Evolutionary conservation across 2,888 invertebrate species (phyloP).

Genomic region (Pheosia tremula): DNA sequence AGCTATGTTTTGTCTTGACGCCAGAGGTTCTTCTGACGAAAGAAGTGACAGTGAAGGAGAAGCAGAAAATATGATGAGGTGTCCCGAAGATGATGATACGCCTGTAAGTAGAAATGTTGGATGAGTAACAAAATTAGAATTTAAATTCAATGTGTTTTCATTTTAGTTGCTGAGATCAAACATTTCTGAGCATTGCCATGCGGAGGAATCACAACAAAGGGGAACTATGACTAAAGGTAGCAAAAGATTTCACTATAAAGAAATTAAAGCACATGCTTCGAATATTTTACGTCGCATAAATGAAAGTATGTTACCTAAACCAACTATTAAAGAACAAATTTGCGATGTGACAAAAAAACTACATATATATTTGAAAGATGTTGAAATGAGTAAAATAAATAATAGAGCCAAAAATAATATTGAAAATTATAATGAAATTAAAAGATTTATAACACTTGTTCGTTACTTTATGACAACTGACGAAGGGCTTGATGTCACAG

Average conservation of each 20-base stretch:
- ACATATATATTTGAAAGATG: background rate
- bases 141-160: background rate
- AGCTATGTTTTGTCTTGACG: background rate
- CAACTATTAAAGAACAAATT: background rate
- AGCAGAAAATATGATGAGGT: conserved; percentile 7
- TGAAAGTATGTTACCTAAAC: background rate
- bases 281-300: background rate
- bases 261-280: background rate
- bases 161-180: conserved; percentile 3
- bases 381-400: conserved; percentile 10
- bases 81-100: conserved; percentile 17
- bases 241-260: background rate
- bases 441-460: conserved; percentile 12
- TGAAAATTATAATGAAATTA: conserved; percentile 12
- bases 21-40: conserved; percentile 57
- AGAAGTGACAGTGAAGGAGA: conserved; percentile 42
- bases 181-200: background rate
- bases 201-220: background rate
- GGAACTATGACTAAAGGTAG: background rate
- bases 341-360: conserved; percentile 13
- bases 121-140: background rate
- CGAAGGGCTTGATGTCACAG: conserved; percentile 3
- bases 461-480: conserved; percentile 9
- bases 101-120: background rate
- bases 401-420: conserved; percentile 10